Conservation (phyloP, 2,888 invertebrate genomes). For the Eudasyphora cyanicolor region DNA sequence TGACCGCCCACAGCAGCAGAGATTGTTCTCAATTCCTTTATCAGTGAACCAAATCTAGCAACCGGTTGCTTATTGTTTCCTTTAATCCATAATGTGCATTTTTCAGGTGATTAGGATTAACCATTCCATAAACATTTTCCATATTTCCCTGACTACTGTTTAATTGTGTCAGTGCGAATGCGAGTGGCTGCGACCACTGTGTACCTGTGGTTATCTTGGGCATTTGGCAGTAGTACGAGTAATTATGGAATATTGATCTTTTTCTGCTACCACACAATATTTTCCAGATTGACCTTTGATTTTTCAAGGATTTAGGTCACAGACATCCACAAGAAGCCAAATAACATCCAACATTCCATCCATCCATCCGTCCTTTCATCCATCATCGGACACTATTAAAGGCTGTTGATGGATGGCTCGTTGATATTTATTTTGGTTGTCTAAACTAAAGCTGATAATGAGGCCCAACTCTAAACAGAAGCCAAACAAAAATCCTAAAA, state of each 20-base stretch:
- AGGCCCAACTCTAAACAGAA: constrained; percentile 45
- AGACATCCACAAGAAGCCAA: background rate
- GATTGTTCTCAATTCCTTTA: background rate
- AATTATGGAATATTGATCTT: background rate
- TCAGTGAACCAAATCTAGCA: background rate
- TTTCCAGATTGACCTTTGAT: constrained; percentile 1
- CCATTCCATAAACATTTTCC: background rate
- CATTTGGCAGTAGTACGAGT: background rate
- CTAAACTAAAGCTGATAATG: constrained; percentile 55
- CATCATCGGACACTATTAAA: too few species aligned
- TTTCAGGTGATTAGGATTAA: constrained; percentile 31
- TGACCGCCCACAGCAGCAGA: background rate
- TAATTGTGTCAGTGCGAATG: background rate
- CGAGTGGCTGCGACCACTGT: background rate
- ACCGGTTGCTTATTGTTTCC: background rate
- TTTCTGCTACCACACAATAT: background rate
- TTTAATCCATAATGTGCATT: background rate
- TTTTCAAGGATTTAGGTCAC: constrained; percentile 1
- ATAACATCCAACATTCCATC: background rate
- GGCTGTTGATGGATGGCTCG: background rate
- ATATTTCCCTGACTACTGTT: constrained; percentile 5
- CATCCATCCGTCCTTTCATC: too few species aligned
- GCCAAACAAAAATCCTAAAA: constrained; percentile 7
- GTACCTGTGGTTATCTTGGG: background rate
- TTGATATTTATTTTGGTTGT: background rate